Conservation (phyloP, 2,888 invertebrate genomes). For the Ormyrus pomaceus region DNA sequence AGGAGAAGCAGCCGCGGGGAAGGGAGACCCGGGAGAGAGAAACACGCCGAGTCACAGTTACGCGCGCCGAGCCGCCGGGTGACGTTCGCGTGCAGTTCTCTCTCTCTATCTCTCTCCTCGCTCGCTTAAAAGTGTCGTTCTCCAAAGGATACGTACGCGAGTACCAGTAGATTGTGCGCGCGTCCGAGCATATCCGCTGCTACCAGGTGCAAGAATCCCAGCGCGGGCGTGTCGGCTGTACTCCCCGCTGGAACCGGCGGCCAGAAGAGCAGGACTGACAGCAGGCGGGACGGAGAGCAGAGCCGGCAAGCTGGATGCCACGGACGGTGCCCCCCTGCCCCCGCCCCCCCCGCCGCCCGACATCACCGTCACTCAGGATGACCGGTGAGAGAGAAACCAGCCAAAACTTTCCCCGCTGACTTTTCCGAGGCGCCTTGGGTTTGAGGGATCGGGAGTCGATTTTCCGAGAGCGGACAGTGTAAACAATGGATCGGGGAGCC, state of each 20-base stretch:
- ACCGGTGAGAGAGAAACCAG: constrained; percentile 67
- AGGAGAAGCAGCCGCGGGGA: constrained; percentile 19
- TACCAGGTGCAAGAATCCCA: not conserved
- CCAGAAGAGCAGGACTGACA: constrained; percentile 11
- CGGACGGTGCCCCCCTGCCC: constrained; percentile 72
- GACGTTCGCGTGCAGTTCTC: constrained; percentile 33
- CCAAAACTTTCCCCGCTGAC: no score
- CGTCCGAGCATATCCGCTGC: no score
- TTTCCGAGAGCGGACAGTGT: no score
- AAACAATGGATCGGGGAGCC: no score
- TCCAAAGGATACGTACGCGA: no score
- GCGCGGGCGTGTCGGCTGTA: not conserved
- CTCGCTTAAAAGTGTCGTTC: no score
- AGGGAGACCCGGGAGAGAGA: constrained; percentile 21
- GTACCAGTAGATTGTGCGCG: no score
- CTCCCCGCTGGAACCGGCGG: not conserved
- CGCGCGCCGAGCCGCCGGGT: constrained; percentile 53
- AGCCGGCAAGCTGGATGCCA: constrained; percentile 75
- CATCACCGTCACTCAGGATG: constrained; percentile 74
- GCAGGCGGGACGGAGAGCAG: constrained; percentile 48
- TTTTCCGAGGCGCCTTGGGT: no score
- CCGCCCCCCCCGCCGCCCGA: constrained; percentile 72
- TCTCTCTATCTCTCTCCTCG: no score
- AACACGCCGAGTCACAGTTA: constrained; percentile 51
- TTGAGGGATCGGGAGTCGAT: no score